phyloP scores from a whole-genome alignment of 2,113 vertebrate genomes.

The Syrmaticus mikado region DNA sequence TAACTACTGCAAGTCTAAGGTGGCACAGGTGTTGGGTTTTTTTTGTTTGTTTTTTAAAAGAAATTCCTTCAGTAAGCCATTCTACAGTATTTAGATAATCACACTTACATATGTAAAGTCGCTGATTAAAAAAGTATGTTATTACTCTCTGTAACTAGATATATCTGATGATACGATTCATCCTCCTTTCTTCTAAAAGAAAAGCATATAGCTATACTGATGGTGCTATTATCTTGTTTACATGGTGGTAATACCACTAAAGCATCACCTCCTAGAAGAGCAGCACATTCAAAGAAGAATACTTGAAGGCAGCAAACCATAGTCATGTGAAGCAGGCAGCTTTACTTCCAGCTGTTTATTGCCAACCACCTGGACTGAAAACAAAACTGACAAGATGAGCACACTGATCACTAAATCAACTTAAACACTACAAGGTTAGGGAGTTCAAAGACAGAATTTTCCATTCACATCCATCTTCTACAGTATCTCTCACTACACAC shows the following conservation, averaged over 20 bases:
- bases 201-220: not conserved
- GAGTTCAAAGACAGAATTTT: not conserved
- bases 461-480: not conserved
- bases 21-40: not conserved
- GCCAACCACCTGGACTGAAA: not conserved
- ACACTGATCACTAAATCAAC: not conserved
- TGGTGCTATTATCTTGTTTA: accelerated
- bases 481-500: not conserved
- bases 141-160: not conserved
- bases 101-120: accelerated
- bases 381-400: not conserved
- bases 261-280: accelerated
- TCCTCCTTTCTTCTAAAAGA: not conserved
- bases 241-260: not conserved
- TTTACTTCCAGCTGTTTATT: not conserved
- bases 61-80: not conserved
- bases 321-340: not conserved
- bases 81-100: not conserved
- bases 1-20: not conserved
- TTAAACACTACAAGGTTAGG: not conserved
- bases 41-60: not conserved
- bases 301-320: accelerated
- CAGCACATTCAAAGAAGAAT: not conserved
- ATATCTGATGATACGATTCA: not conserved
- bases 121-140: not conserved